Base-by-base conservation (phyloP, 1,140 invertebrate genomes). In the Bombus affinis region DNA sequence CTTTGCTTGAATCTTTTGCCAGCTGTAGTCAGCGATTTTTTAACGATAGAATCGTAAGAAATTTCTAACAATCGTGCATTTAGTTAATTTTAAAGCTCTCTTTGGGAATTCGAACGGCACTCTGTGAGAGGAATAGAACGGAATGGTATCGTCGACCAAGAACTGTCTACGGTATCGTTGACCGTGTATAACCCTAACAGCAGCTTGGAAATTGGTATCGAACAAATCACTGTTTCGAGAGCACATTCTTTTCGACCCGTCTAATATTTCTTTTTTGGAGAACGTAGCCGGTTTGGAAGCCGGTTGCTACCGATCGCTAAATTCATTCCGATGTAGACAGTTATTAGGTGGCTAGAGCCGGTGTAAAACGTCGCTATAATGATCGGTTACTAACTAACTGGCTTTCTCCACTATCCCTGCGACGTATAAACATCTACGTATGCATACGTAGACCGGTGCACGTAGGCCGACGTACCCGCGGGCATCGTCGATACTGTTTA, bases 321-420 rank as follows among this genome's bases (percentile, higher is more conserved):
- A 93, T 93, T 94, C 91, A 92, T 92, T 90, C 89, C 91, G 89
- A 93, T 92, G 90, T 90, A 89, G 87, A 92, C 90, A 92, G 91
- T 93, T 93, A 94, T 93, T 93, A 93, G 93, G 92, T 93, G 92
- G 91, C 92, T 94, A 94, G 93, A 93, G 91, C 79, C 92, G 88
- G 90, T 90, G 92, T 94, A 94, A 94, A 93, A 93, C 90, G 92
- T 93, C 91, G 81, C 75, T 83, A 87, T 94, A 94, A 94, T 94
- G 85, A 94, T 90, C 90, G 93, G 94, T 93, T 89, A 90, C 93
- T 93, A 93, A 93, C 94, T 93, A 93, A 94, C 92, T 90, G 91
- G 91, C 90, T 83, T 85, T 71, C 81, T 81, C 77, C 28, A 35
- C 42, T 78, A 53, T 44, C 62, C 37, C 39, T 13, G n/a, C 35